Conservation (phyloP, 92 coral and sea anemone genomes). For the Epizoanthus scotinus region DNA sequence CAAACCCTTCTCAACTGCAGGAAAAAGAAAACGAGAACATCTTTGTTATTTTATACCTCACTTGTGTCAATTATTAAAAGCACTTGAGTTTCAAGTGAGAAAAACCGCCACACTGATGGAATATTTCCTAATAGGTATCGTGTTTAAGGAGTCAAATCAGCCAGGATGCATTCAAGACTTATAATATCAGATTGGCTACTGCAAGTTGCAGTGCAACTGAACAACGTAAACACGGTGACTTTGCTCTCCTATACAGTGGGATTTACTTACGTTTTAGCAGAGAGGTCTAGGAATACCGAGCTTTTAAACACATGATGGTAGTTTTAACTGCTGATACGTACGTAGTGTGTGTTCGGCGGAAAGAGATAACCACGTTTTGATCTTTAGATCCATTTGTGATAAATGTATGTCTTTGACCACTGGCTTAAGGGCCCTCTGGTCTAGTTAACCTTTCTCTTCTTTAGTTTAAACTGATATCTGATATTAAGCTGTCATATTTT, state of each 20-base stretch:
- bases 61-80: not conserved
- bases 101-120: not conserved
- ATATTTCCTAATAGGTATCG: not conserved
- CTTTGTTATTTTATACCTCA: not conserved
- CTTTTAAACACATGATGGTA: not conserved
- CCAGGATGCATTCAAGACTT: too few species aligned
- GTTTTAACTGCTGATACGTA: not conserved
- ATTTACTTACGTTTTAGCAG: too few species aligned
- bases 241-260: too few species aligned
- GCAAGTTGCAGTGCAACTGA: too few species aligned
- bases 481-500: not conserved
- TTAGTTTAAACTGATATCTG: not conserved
- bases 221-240: too few species aligned
- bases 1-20: slow-evolving; percentile 13
- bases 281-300: not conserved
- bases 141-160: too few species aligned
- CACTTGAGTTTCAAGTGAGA: not conserved
- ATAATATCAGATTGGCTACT: too few species aligned
- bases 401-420: slow-evolving; percentile 1
- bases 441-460: not conserved
- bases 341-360: slow-evolving; percentile 1
- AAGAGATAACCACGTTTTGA: slow-evolving; percentile 32
- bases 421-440: not conserved
- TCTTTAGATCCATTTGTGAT: slow-evolving; percentile 13
- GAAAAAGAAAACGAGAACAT: not conserved